These are phyloP conservation scores for Platanista minor DNA, from an alignment of 2,113 vertebrate species.

Conservation along the genomic window DNA sequence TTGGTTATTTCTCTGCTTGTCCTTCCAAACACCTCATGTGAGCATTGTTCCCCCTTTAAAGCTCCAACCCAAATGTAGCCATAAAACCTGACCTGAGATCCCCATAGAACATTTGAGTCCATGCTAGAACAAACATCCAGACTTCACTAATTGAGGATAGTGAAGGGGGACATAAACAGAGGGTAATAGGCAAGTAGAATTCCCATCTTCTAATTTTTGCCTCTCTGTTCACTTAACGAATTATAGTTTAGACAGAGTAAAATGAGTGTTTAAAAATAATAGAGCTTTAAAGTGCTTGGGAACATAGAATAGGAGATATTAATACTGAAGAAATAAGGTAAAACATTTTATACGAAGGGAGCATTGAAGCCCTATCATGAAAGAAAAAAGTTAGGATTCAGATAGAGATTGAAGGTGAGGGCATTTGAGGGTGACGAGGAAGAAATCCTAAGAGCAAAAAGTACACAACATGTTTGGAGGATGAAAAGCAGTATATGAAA, in stretches of 20 bases:
- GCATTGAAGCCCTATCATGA: neutral
- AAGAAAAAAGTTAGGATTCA: neutral
- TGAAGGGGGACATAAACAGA: neutral
- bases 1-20: neutral
- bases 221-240: neutral
- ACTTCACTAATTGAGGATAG: neutral
- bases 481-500: neutral
- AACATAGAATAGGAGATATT: neutral
- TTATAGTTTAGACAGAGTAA: neutral
- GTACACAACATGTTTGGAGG: neutral
- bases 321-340: neutral
- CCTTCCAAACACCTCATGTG: neutral
- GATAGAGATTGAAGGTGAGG: neutral
- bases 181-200: neutral
- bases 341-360: neutral
- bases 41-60: neutral
- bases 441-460: neutral
- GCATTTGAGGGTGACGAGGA: neutral
- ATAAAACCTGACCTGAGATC: neutral
- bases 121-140: neutral
- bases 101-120: neutral
- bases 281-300: neutral
- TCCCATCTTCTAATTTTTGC: neutral
- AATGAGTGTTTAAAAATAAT: constrained; percentile 7
- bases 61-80: neutral